Evolutionary conservation across 35 echinoderm and acorn worm genomes (phyloP), one percentile per base, ranked within the genome.

Genomic region (Strongylocentrotus purpuratus): DNA sequence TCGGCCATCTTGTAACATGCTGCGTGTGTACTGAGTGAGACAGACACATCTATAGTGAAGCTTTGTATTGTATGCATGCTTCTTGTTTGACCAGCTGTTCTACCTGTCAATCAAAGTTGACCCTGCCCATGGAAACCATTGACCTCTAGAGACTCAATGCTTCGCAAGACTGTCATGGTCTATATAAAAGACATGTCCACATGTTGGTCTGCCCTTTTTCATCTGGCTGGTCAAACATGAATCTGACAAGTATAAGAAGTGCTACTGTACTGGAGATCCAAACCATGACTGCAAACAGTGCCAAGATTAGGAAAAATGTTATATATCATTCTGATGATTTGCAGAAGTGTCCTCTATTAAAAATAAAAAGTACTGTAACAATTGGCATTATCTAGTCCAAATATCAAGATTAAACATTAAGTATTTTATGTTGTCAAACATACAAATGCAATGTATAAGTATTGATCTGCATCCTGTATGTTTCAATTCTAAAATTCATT

Each of bases 21-120:
- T 78, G 65, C 20, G 15, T 7, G 65, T 7, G n/a, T 7, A 78
- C 22, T 78, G 65, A 78, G 22, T 78, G 65, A 78, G 65, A 28
- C 65, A 28, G 65, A 78, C 65, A 71, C 61, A 78, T 41, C 35
- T 41, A 41, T n/a, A 28, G 65, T 28, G 7, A 78, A 78, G 65
- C 65, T 28, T 22, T 78, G 22, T 28, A 28, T n/a, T 28, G 65
- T n/a, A 28, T 2, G 50, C 35, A 41, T 41, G 35, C 17, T 59
- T 59, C 65, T 78, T 78, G 65, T 78, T 78, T 78, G 65, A 78
- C 65, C 65, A 78, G 65, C 65, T 78, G 65, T 78, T 78, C 22
- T 78, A 25, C 18, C 65, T 78, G 65, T 78, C 65, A 78, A n/a
- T 78, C 65, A 78, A 78, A 78, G 65, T 22, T 78, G 65, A 78